A percentile compares a stretch with the other conserved stretches of the same genome.
Conservation (phyloP, 2,797 vertebrate species). For the Loriculus beryllinus region DNA sequence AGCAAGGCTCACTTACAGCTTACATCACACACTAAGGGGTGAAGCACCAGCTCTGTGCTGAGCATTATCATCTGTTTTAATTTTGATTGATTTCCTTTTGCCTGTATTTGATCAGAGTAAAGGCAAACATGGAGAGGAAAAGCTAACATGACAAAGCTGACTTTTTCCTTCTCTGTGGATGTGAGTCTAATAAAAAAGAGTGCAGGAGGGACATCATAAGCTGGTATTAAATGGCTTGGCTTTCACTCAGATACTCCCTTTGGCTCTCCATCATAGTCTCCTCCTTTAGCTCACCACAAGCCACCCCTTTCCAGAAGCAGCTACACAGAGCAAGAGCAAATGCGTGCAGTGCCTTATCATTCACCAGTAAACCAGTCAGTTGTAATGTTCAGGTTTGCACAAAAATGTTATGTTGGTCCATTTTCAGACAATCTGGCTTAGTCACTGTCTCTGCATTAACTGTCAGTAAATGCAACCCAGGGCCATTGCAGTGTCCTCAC, state of each 20-base stretch:
- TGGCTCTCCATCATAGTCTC: background rate
- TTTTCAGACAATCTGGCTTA: background rate
- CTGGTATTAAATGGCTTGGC: background rate
- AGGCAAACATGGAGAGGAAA: background rate
- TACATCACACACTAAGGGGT: background rate
- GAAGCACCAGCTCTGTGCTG: background rate
- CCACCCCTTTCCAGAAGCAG: background rate
- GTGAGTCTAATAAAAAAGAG: background rate
- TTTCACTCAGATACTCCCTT: background rate
- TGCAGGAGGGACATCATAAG: background rate
- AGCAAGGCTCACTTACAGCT: conserved; percentile 17
- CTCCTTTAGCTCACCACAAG: background rate
- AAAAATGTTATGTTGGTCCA: accelerated
- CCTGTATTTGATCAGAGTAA: background rate
- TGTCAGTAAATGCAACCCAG: background rate
- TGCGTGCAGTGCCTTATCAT: background rate
- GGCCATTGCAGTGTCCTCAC: accelerated
- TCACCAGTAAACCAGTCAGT: background rate
- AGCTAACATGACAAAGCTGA: background rate
- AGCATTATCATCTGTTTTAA: background rate
- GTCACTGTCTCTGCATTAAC: background rate
- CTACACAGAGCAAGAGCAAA: background rate
- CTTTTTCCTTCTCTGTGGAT: background rate
- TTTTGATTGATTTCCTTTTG: conserved; percentile 4
- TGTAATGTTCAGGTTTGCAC: background rate